Evolutionary conservation across 2,888 invertebrate genomes (phyloP), one percentile per base, ranked within the genome.

Genomic region (Merodon equestris): DNA sequence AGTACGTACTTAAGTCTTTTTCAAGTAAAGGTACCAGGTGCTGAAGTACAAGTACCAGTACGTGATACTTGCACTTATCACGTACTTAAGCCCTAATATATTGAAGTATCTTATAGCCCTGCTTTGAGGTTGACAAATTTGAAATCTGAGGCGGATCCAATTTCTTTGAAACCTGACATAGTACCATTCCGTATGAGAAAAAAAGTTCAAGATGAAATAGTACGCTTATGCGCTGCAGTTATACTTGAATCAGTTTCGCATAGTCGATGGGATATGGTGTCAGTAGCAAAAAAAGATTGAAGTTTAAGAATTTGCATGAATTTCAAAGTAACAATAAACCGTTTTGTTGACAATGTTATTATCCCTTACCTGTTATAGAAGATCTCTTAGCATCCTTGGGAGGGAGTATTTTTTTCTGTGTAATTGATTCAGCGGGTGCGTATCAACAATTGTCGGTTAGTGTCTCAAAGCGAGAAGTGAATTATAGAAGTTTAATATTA

Each of bases 381-480:
- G 36, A 36, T 36, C 10, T 36, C 10, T 36, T 36, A n/a, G n/a
- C n/a, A n/a, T n/a, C n/a, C n/a, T 9, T 51, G 10, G 51, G 36
- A 14, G 36, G 51, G 15, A 36, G 40, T n/a, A 40, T 38, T 2
- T 53, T 36, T 14, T 38, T 17, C 42, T 56, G 42, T 17, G 54
- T 42, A 4, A n/a, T 68, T 9, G 67, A 61, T 17, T 38, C 63
- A 10, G 17, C 56, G 9, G 54, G 60, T 40, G 60, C 66, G 45
- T 67, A 68, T n/a, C 61, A 67, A 10, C 67, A 73, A 14, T 27
- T 73, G 18, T 47, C 36, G 54, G 36, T 79, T 1, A 45, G 42
- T 9, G 81, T 82, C 9, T 53, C 81, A 12, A 9, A 15, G 9
- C 72, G 60, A n/a, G n/a, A n/a, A n/a, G n/a, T n/a, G n/a, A n/a